These are phyloP conservation scores for Venustoraphidia nigricollis DNA, from an alignment of 2,888 invertebrate species.

Conservation along the genomic window DNA sequence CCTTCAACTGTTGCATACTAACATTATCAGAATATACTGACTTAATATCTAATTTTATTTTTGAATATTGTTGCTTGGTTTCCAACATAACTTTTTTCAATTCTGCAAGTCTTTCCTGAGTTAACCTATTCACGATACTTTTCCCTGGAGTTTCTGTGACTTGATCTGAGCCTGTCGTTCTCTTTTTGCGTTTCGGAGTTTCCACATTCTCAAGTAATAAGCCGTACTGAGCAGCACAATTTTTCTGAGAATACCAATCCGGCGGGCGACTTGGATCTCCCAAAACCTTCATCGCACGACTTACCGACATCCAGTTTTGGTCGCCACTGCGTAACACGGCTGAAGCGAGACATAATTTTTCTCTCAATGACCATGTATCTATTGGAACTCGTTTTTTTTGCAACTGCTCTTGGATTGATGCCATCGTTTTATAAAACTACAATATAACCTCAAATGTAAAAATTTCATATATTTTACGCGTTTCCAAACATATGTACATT, in stretches of 20 bases:
- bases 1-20: conserved; percentile 55
- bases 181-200: conserved; percentile 72
- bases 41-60: conserved; percentile 47
- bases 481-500: too few species aligned
- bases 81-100: conserved; percentile 53
- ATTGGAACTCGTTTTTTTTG: conserved; percentile 50
- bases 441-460: not conserved
- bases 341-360: conserved; percentile 73
- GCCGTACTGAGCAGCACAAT: conserved; percentile 82
- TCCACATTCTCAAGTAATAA: conserved; percentile 66
- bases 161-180: conserved; percentile 32
- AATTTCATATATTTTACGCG: too few species aligned
- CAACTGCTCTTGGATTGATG: conserved; percentile 27
- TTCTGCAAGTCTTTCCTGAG: conserved; percentile 63
- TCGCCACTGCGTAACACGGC: conserved; percentile 75
- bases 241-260: conserved; percentile 84
- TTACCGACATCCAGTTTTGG: conserved; percentile 85
- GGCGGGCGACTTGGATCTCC: conserved; percentile 58
- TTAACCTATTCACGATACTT: conserved; percentile 58
- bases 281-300: conserved; percentile 60
- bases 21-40: conserved; percentile 38
- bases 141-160: conserved; percentile 57
- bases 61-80: conserved; percentile 58
- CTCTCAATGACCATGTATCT: conserved; percentile 74
- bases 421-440: conserved; percentile 16